Base-by-base conservation (phyloP, 2,113 vertebrate genomes). In the Amblyopsis rosae region DNA sequence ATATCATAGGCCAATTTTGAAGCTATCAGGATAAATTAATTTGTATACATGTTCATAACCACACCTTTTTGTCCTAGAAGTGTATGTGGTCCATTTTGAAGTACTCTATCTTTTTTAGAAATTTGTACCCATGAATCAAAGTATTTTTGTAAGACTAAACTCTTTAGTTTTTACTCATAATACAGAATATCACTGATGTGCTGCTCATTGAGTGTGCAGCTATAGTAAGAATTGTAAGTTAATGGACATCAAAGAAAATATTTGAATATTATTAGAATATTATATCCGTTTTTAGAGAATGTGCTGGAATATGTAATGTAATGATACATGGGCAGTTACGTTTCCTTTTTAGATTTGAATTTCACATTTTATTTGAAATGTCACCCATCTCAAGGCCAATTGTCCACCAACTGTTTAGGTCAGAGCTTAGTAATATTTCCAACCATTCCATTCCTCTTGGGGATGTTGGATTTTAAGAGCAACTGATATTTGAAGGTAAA, bases 81-180 rank as follows among this genome's bases (percentile, higher is more conserved):
- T 81, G 62, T 86, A 82, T 72, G 77, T 83, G 72, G 87, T 89
- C 85, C 86, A 88, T 89, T 91, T 88, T 88, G 79, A 86, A 88
- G 73, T 85, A 83, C 86, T 75, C 84, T 83, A 82, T 86, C 79
- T 85, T 89, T 86, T 89, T 77, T 84, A 83, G 84, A 85, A 83
- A 88, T 87, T 92, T 88, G 80, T 90, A 89, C 85, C 84, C 82
- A 88, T 88, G 79, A 84, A 87, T 91, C 87, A 84, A 88, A 91
- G 85, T 92, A 91, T 93, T 91, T 93, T 92, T 92, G 82, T 93
- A 92, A 88, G 72, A 77, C 61, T 59, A 79, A 86, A 87, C 74
- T 81, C 83, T 88, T 87, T 79, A 67, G 58, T 91, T 87, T 77
- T 83, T 71, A 72, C 82, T 81, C 85, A 89, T 90, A 82, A 82